phyloP scores from a whole-genome alignment of 37 sponge, comb jelly and placozoan species.

The Bolinopsis microptera region DNA sequence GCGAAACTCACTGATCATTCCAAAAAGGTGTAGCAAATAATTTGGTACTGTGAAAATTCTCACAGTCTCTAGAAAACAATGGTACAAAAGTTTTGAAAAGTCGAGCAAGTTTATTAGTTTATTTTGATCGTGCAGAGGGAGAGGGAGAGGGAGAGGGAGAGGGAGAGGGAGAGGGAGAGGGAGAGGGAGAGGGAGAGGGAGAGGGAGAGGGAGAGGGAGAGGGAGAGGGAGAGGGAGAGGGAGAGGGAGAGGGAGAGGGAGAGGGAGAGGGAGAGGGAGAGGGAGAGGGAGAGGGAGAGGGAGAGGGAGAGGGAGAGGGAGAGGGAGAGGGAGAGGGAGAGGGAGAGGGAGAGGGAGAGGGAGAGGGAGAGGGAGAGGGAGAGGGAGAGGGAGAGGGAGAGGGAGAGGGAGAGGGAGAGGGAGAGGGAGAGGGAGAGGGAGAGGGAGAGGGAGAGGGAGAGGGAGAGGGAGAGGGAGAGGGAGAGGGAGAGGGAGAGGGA shows the following conservation, averaged over 20 bases:
- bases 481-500: too few relatives aligned
- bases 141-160: conserved; percentile 12
- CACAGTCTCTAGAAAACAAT: too few relatives aligned
- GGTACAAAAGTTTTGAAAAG: too few relatives aligned
- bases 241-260: conserved; percentile 25
- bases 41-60: too few relatives aligned
- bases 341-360: conserved; percentile 58
- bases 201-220: conserved; percentile 18
- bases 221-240: conserved; percentile 61
- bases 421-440: too few relatives aligned
- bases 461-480: too few relatives aligned
- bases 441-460: too few relatives aligned
- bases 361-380: conserved; percentile 62
- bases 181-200: conserved; percentile 9
- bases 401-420: too few relatives aligned
- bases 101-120: too few relatives aligned
- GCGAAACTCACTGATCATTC: too few relatives aligned
- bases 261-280: neutral
- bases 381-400: neutral
- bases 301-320: conserved; percentile 65
- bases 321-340: conserved; percentile 32
- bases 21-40: too few relatives aligned
- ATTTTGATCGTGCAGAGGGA: too few relatives aligned
- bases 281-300: conserved; percentile 49
- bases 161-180: conserved; percentile 1